Evolutionary conservation across 2,797 vertebrate species (phyloP).

Genomic region (Muscicapa comitata): DNA sequence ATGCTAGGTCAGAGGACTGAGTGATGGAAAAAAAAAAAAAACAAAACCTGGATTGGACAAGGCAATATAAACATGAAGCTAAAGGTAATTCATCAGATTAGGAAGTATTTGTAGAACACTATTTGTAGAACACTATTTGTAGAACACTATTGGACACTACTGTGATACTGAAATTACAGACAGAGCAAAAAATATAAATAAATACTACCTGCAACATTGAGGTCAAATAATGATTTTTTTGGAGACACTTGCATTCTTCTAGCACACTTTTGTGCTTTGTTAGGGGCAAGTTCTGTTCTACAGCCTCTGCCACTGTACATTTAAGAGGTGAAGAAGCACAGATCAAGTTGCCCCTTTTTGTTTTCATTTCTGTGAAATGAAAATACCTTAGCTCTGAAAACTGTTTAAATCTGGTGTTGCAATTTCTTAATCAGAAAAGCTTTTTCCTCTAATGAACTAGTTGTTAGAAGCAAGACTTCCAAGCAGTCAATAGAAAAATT

Average conservation of each 20-base stretch:
- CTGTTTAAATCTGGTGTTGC: not conserved
- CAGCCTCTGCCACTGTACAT: not conserved
- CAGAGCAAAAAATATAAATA: not conserved
- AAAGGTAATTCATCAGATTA: constrained; percentile 28
- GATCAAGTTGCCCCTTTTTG: not conserved
- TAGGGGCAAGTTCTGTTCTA: not conserved
- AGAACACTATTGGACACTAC: not conserved
- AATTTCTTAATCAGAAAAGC: constrained; percentile 39
- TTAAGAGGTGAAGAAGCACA: not conserved
- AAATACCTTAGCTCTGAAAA: constrained; percentile 10
- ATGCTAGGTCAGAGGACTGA: not conserved
- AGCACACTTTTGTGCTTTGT: not conserved
- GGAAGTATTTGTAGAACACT: not conserved
- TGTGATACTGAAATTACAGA: not conserved
- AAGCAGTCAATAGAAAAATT: constrained; percentile 7
- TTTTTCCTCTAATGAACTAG: constrained; percentile 25
- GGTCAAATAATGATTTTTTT: not conserved
- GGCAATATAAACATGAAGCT: not conserved
- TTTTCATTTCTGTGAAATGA: not conserved
- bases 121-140: not conserved
- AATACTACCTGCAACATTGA: not conserved
- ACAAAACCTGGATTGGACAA: not conserved
- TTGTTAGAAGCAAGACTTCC: constrained; percentile 5
- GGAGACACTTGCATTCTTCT: not conserved
- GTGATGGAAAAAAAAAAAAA: not conserved